Evolutionary conservation across 2,113 vertebrate species (phyloP).

Genomic region (Hiodon alosoides): DNA sequence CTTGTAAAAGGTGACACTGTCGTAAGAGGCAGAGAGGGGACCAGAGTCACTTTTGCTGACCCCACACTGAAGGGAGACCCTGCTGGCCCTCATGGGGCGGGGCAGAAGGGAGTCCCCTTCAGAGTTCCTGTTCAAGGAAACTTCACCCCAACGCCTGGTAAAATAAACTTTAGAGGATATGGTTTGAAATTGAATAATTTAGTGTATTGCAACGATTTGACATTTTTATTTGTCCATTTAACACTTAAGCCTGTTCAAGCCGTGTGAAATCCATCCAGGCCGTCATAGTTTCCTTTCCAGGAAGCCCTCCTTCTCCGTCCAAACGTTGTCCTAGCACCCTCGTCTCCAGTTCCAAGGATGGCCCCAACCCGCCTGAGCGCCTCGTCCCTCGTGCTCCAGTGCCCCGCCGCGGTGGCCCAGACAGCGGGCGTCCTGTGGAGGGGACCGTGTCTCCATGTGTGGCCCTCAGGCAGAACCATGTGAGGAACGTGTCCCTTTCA

Average conservation of each 20-base stretch:
- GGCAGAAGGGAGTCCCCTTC: conserved; percentile 27
- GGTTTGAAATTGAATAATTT: not conserved
- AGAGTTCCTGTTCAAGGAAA: conserved; percentile 31
- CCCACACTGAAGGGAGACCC: conserved; percentile 33
- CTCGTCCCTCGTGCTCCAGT: conserved; percentile 44
- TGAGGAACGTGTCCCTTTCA: not conserved
- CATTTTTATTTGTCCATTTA: not conserved
- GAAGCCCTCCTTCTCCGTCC: not conserved
- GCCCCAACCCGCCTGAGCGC: conserved; percentile 33
- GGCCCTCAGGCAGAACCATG: conserved; percentile 41
- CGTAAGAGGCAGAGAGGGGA: conserved; percentile 34
- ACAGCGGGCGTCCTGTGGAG: conserved; percentile 27
- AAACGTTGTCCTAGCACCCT: conserved; percentile 33
- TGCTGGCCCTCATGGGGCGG: conserved; percentile 25
- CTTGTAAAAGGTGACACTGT: conserved; percentile 23
- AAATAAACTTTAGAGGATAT: not conserved
- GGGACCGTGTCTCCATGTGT: conserved; percentile 19
- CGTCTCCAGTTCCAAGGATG: conserved; percentile 41
- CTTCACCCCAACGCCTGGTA: conserved; percentile 58
- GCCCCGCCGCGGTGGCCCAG: conserved; percentile 40
- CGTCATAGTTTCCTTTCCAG: not conserved
- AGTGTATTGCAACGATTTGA: not conserved
- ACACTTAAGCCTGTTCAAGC: no score
- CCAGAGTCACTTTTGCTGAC: conserved; percentile 50
- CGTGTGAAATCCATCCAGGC: not conserved